Conservation (phyloP, 1,140 invertebrate species). For the Hylaeus volcanicus region DNA sequence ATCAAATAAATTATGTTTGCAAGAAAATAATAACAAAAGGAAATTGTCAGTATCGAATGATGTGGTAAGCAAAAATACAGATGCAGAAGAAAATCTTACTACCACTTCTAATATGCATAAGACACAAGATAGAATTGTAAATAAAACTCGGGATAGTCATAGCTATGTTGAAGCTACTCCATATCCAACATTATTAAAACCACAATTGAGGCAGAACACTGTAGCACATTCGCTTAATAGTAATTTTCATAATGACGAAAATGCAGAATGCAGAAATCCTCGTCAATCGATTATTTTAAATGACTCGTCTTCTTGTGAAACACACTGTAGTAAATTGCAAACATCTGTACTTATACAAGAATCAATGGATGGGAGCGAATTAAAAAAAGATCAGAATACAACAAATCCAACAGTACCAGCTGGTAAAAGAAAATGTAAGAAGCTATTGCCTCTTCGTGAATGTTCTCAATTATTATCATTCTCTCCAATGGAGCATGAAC, state of each 20-base stretch:
- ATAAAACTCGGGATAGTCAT: neutral
- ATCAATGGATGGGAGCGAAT: conserved; percentile 46
- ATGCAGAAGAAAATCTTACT: neutral
- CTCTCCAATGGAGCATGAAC: conserved; percentile 56
- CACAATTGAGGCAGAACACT: conserved; percentile 21
- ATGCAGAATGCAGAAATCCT: neutral
- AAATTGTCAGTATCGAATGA: neutral
- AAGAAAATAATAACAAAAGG: neutral
- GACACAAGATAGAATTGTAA: neutral
- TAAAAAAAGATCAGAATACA: conserved; percentile 20
- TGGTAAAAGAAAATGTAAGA: conserved; percentile 47
- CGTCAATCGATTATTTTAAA: conserved; percentile 10
- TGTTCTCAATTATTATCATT: conserved; percentile 67
- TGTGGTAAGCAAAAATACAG: neutral
- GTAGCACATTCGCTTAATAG: neutral
- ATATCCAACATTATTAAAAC: conserved; percentile 35
- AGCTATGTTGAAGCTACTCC: conserved; percentile 40
- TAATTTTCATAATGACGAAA: neutral
- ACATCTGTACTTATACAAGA: conserved; percentile 57
- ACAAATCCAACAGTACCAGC: neutral
- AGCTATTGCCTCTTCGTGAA: conserved; percentile 63
- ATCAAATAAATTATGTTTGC: conserved; percentile 10
- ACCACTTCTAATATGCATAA: neutral
- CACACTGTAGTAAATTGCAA: neutral
- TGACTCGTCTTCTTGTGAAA: neutral